Conservation (phyloP, 1,140 invertebrate genomes). For the Drosophila bipectinata region DNA sequence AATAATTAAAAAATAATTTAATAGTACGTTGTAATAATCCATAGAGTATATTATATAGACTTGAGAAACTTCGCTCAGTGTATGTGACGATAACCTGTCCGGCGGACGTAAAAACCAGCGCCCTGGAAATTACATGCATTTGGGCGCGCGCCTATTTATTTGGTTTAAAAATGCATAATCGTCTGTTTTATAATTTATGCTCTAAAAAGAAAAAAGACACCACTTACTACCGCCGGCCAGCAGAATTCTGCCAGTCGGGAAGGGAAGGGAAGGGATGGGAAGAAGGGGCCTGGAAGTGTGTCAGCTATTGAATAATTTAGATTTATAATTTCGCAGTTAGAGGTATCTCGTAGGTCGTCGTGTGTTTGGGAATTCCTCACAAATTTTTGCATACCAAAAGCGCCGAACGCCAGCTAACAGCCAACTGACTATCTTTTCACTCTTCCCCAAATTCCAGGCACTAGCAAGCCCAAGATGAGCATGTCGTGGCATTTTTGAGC, state of each 20-base stretch:
- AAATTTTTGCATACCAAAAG: constrained; percentile 78
- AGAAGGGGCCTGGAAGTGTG: constrained; percentile 36
- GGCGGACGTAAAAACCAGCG: constrained; percentile 71
- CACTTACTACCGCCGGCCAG: constrained; percentile 20
- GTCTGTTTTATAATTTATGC: constrained; percentile 71
- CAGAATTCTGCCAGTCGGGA: constrained; percentile 38
- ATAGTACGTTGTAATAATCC: too few species aligned
- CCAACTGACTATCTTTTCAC: constrained; percentile 37
- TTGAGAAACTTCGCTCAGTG: background rate
- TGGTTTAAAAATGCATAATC: constrained; percentile 76
- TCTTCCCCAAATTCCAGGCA: constrained; percentile 59
- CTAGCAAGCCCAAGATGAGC: constrained; percentile 63
- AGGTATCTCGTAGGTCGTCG: constrained; percentile 37
- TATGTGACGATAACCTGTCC: constrained; percentile 65
- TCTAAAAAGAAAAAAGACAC: constrained; percentile 28
- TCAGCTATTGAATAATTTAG: constrained; percentile 75
- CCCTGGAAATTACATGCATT: constrained; percentile 72
- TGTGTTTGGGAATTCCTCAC: constrained; percentile 69
- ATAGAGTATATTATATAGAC: too few species aligned
- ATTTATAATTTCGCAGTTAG: constrained; percentile 74
- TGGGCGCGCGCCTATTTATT: constrained; percentile 52
- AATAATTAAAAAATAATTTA: too few species aligned
- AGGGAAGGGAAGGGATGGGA: background rate
- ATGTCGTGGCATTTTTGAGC: constrained; percentile 77
- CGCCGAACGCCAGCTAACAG: constrained; percentile 13